A percentile compares a stretch with the other conserved stretches of the same genome.
Evolutionary conservation across 53 echinoderm and acorn worm genomes (phyloP).

Genomic region (Pentamera pediparva): DNA sequence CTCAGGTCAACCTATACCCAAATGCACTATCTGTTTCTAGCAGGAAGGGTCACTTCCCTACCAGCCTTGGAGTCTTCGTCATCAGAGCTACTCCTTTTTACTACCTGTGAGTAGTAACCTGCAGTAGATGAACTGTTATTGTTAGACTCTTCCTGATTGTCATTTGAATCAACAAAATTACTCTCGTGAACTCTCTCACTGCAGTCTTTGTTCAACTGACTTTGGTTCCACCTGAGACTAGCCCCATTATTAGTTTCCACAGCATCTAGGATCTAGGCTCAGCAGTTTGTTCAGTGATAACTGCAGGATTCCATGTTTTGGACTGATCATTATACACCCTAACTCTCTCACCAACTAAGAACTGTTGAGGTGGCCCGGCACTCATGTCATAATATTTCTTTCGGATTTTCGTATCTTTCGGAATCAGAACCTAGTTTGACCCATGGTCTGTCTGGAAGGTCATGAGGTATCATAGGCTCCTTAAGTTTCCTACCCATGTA

Average conservation of each 20-base stretch:
- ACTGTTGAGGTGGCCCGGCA: not conserved
- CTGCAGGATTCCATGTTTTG: not conserved
- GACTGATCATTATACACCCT: not conserved
- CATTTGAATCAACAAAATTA: not conserved
- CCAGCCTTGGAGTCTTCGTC: not conserved
- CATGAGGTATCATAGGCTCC: slow-evolving; percentile 7
- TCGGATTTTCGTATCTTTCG: not conserved
- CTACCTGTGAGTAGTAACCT: slow-evolving; percentile 7
- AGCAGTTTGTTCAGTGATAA: not conserved
- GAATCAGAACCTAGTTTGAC: not conserved
- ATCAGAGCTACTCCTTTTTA: not conserved
- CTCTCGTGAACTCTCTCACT: not conserved
- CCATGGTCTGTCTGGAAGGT: slow-evolving; percentile 22
- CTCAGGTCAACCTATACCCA: no score
- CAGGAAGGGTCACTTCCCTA: not conserved
- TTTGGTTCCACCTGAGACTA: not conserved
- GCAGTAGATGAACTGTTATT: not conserved
- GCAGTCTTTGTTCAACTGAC: not conserved
- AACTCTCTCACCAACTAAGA: not conserved
- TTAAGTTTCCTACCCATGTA: slow-evolving; percentile 1
- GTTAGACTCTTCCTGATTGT: not conserved
- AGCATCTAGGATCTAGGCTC: not conserved
- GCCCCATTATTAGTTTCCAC: not conserved
- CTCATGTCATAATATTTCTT: not conserved
- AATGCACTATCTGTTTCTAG: not conserved